phyloP scores from a whole-genome alignment of 2,888 invertebrate species.

The Sarcophaga caerulescens region DNA sequence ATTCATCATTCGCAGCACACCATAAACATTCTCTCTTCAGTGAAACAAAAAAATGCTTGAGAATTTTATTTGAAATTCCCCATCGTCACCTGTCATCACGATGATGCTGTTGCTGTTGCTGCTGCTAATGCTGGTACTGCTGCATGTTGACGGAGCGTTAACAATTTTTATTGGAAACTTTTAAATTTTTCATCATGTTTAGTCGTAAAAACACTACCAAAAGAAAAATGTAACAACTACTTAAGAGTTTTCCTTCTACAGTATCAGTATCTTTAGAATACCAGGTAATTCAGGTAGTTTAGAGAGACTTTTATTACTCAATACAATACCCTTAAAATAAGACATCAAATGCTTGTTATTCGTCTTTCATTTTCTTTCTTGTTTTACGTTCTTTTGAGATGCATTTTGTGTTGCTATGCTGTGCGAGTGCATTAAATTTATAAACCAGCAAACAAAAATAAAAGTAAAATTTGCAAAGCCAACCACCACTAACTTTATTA shows the following conservation, averaged over 20 bases:
- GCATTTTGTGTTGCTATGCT: conserved; percentile 6
- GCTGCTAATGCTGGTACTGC: neutral
- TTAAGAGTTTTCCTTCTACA: conserved; percentile 13
- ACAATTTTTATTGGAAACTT: conserved; percentile 56
- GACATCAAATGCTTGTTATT: conserved; percentile 62
- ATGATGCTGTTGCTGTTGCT: conserved; percentile 1
- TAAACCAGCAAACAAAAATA: conserved; percentile 42
- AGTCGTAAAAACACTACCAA: conserved; percentile 38
- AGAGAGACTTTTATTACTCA: conserved; percentile 68
- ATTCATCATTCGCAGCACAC: conserved; percentile 48
- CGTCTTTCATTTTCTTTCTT: neutral
- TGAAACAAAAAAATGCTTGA: conserved; percentile 48
- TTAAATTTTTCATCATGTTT: conserved; percentile 60
- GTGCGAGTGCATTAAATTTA: conserved; percentile 66
- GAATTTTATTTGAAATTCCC: conserved; percentile 64
- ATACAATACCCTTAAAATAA: conserved; percentile 62
- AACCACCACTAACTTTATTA: conserved; percentile 74
- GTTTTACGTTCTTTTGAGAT: neutral
- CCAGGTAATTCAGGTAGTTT: conserved; percentile 64
- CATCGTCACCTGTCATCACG: conserved; percentile 64
- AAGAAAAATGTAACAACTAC: conserved; percentile 57
- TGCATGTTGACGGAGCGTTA: neutral
- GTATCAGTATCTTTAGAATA: conserved; percentile 47
- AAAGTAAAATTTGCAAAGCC: conserved; percentile 2
- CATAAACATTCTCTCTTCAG: conserved; percentile 42